Conservation (phyloP, 2,888 invertebrate species). For the Eilema sororculum region DNA sequence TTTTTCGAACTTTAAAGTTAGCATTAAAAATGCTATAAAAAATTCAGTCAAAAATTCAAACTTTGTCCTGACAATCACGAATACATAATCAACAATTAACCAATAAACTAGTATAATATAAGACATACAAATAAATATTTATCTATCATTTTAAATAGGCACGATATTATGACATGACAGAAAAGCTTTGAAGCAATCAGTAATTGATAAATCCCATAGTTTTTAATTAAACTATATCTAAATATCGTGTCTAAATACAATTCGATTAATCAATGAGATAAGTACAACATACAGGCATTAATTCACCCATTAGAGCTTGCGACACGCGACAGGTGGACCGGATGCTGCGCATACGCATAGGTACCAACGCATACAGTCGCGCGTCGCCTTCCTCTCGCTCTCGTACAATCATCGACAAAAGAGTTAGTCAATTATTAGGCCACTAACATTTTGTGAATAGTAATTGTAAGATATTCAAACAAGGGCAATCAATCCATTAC, state of each 20-base stretch:
- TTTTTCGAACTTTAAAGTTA: too few species aligned
- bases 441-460: not conserved
- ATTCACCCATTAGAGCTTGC: slow-evolving; percentile 41
- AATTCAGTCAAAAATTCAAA: too few species aligned
- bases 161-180: not conserved
- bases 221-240: not conserved
- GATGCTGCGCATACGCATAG: slow-evolving; percentile 33
- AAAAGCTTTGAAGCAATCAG: not conserved
- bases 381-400: slow-evolving; percentile 32
- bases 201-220: not conserved
- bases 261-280: slow-evolving; percentile 8
- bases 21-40: too few species aligned
- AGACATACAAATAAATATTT: too few species aligned
- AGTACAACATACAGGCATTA: slow-evolving; percentile 24
- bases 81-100: too few species aligned
- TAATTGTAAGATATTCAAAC: too few species aligned
- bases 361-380: not conserved
- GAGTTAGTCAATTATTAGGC: not conserved
- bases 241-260: not conserved
- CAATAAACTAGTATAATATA: not conserved
- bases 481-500: too few species aligned
- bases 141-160: too few species aligned
- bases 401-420: slow-evolving; percentile 9
- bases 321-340: slow-evolving; percentile 45
- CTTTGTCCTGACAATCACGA: too few species aligned